Conservation (phyloP, 2,797 vertebrate genomes). For the Sebastes diploproa region DNA sequence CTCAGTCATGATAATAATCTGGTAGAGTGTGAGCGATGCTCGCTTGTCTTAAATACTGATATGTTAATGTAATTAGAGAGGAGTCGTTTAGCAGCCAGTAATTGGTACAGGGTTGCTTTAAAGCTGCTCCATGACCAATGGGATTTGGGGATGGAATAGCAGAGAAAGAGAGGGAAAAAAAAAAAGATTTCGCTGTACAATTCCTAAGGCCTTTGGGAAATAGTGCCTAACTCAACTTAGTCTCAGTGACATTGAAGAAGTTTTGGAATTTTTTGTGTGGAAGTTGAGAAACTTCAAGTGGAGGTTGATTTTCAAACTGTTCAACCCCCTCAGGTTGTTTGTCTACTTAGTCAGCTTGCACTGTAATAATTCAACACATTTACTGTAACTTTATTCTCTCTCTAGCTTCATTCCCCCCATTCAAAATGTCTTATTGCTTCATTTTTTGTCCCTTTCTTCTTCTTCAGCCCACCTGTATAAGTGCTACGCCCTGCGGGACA, state of each 20-base stretch:
- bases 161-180: conserved; percentile 9
- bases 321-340: not conserved
- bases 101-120: conserved; percentile 75
- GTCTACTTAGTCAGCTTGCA: not conserved
- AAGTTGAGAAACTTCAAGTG: conserved; percentile 10
- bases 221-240: conserved; percentile 33
- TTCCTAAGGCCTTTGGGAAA: conserved; percentile 50
- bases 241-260: conserved; percentile 35
- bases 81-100: conserved; percentile 71
- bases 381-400: not conserved
- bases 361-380: not conserved
- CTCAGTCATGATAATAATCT: conserved; percentile 61
- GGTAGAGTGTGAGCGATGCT: conserved; percentile 46
- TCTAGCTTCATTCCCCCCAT: not conserved
- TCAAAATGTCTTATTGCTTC: not conserved
- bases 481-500: conserved; percentile 92
- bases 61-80: conserved; percentile 79
- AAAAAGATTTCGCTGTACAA: conserved; percentile 33
- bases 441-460: not conserved
- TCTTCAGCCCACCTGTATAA: conserved; percentile 94
- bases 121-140: conserved; percentile 76
- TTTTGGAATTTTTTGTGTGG: not conserved
- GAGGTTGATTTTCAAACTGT: not conserved
- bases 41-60: conserved; percentile 69
- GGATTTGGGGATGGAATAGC: conserved; percentile 70